Conservation (phyloP, 64 coral and sea anemone species). For the Porites lutea region DNA sequence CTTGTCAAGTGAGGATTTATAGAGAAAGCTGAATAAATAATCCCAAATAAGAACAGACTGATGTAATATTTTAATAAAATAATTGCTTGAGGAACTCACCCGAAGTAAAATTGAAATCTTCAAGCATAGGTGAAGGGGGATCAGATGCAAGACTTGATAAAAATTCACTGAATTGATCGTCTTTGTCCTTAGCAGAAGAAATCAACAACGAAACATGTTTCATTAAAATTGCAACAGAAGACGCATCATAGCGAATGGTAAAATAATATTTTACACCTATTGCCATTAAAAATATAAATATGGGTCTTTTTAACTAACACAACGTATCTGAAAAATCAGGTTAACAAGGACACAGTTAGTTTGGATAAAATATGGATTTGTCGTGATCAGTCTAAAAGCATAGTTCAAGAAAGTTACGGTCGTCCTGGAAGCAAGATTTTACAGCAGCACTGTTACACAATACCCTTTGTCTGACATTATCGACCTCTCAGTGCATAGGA, state of each 20-base stretch:
- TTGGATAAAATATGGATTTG: background rate
- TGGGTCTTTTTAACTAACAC: background rate
- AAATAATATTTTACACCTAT: background rate
- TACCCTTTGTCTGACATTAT: constrained; percentile 12
- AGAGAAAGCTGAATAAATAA: background rate
- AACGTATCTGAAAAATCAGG: background rate
- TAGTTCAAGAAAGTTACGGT: background rate
- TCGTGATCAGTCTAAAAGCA: background rate
- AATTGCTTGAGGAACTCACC: background rate
- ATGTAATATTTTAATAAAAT: background rate
- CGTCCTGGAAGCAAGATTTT: constrained; percentile 2
- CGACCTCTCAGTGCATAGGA: background rate
- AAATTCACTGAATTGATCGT: constrained; percentile 86
- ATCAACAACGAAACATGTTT: constrained; percentile 41
- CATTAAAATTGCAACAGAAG: constrained; percentile 25
- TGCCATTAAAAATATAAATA: background rate
- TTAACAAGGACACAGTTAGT: background rate
- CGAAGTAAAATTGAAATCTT: constrained; percentile 43
- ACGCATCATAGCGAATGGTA: background rate
- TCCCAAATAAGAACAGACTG: background rate
- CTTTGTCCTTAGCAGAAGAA: constrained; percentile 52
- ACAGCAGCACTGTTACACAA: background rate
- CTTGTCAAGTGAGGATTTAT: background rate
- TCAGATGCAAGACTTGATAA: constrained; percentile 81
- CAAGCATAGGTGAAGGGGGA: constrained; percentile 60